A percentile compares a stretch with the other conserved stretches of the same genome.
phyloP scores from a whole-genome alignment of 64 coral and sea anemone genomes.

The Orbicella faveolata region DNA sequence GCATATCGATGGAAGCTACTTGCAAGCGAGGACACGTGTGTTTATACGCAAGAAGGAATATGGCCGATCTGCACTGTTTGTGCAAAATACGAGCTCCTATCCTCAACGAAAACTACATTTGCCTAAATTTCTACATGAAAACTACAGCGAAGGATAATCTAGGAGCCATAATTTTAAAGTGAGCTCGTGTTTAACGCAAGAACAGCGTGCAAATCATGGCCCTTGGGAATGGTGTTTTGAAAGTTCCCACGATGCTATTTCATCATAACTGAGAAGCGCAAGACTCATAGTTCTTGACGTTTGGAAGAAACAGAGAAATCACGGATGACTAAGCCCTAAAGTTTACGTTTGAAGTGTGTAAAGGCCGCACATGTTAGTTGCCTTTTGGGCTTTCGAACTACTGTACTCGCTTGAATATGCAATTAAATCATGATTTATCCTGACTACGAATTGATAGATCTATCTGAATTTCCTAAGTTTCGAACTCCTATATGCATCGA shows the following conservation, averaged over 20 bases:
- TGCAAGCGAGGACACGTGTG: slow-evolving; percentile 11
- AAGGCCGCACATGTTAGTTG: not conserved
- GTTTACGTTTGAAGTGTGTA: not conserved
- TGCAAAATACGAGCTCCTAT: slow-evolving; percentile 4
- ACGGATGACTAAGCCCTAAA: not conserved
- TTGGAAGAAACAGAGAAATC: not conserved
- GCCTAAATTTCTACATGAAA: not conserved
- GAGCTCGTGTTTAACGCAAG: too few species aligned
- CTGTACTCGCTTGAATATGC: not conserved
- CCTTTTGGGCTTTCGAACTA: not conserved
- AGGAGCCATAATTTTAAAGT: not conserved
- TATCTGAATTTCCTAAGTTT: not conserved
- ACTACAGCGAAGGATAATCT: not conserved
- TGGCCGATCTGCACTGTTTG: not conserved
- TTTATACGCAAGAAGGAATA: not conserved
- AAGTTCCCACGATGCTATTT: not conserved
- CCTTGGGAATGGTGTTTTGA: not conserved
- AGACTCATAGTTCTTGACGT: not conserved
- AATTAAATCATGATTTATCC: slow-evolving; percentile 29
- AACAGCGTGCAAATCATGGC: too few species aligned
- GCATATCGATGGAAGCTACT: not conserved
- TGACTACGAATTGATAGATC: not conserved
- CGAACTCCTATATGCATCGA: not conserved
- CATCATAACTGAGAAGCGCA: not conserved
- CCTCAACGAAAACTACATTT: not conserved